These are phyloP conservation scores for Vidua macroura DNA, from an alignment of 2,113 vertebrate genomes.

Conservation along the genomic window DNA sequence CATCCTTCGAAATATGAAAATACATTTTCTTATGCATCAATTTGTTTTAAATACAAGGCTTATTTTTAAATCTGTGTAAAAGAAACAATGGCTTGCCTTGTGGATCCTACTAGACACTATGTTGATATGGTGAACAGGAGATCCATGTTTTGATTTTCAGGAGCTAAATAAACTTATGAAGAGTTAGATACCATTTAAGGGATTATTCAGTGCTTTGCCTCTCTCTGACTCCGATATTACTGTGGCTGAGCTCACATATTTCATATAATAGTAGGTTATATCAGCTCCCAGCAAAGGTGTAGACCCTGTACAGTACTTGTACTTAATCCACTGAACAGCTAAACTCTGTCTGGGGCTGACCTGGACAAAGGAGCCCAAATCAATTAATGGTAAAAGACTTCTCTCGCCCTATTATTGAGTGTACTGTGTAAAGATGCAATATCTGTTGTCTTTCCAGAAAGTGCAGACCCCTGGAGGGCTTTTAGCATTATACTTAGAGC, in stretches of 20 bases:
- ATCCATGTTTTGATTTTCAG: not conserved
- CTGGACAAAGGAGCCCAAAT: not conserved
- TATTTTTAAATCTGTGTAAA: not conserved
- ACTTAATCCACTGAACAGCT: not conserved
- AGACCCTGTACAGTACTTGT: not conserved
- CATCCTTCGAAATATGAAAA: constrained; percentile 41
- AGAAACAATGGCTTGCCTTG: not conserved
- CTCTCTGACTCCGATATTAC: not conserved
- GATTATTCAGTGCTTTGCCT: not conserved
- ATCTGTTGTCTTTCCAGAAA: not conserved
- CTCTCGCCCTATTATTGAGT: not conserved
- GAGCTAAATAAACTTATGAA: not conserved
- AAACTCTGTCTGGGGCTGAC: not conserved
- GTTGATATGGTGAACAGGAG: not conserved
- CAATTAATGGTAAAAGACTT: not conserved
- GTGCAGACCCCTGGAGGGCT: not conserved
- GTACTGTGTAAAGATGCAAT: not conserved
- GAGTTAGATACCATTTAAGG: not conserved
- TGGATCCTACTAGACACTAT: not conserved
- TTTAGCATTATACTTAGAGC: not conserved
- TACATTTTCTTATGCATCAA: not conserved
- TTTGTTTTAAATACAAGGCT: constrained; percentile 16
- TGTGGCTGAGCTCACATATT: not conserved
- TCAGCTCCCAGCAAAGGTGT: not conserved
- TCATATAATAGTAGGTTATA: not conserved